Percentiles rank a stretch among this genome's conserved stretches.
Conservation (phyloP, 2,888 invertebrate species). For the Acleris holmiana region DNA sequence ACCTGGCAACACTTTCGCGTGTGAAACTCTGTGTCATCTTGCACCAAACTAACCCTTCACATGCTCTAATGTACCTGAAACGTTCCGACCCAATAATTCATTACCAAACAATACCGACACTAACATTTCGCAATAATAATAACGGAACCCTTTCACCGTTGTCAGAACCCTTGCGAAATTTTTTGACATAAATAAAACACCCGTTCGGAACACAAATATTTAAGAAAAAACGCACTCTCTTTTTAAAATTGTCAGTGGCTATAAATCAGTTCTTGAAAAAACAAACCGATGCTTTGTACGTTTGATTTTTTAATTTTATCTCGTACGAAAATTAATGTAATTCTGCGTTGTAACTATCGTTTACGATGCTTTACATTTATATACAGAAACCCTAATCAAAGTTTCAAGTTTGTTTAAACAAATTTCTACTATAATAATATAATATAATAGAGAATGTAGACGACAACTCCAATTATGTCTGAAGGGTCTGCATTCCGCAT, state of each 20-base stretch:
- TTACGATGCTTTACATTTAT: too few species aligned
- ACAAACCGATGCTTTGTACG: slow-evolving; percentile 68
- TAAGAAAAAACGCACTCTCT: slow-evolving; percentile 63
- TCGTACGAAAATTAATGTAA: slow-evolving; percentile 57
- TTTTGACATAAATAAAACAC: slow-evolving; percentile 82
- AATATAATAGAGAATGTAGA: too few species aligned
- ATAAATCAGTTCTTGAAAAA: slow-evolving; percentile 79
- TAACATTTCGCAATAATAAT: slow-evolving; percentile 79
- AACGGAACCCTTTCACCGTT: slow-evolving; percentile 74
- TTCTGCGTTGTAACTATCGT: too few species aligned
- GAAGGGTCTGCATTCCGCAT: slow-evolving; percentile 46
- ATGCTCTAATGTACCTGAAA: slow-evolving; percentile 82
- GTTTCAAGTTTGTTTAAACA: too few species aligned
- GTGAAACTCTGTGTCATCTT: slow-evolving; percentile 79
- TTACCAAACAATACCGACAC: slow-evolving; percentile 78
- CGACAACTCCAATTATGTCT: too few species aligned
- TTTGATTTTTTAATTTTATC: slow-evolving; percentile 74
- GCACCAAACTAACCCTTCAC: slow-evolving; percentile 76
- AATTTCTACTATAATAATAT: too few species aligned
- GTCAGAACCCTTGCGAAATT: slow-evolving; percentile 79
- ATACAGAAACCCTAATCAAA: background rate
- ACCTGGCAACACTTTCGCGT: slow-evolving; percentile 76
- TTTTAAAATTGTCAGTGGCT: slow-evolving; percentile 74
- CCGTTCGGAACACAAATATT: slow-evolving; percentile 80
- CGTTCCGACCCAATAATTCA: slow-evolving; percentile 83